Conservation (phyloP, 1,140 invertebrate species). For the Micrasema minimum region DNA sequence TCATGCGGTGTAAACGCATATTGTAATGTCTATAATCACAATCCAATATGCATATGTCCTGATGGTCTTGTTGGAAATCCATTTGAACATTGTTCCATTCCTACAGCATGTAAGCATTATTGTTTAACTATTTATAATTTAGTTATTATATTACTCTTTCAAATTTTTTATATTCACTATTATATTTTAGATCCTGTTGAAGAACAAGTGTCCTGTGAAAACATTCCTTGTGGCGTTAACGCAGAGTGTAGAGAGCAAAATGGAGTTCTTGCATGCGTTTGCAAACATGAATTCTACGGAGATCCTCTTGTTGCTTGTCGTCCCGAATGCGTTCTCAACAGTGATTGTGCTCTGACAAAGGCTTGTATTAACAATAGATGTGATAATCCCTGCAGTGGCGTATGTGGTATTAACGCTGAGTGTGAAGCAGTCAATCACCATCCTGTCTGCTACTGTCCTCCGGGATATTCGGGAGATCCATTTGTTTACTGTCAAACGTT, state of each 20-base stretch:
- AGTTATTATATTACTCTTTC: slow-evolving; percentile 11
- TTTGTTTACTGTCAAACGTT: slow-evolving; percentile 76
- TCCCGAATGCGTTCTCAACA: slow-evolving; percentile 83
- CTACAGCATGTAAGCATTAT: slow-evolving; percentile 61
- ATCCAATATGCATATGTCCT: slow-evolving; percentile 81
- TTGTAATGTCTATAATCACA: slow-evolving; percentile 80
- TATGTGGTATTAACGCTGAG: slow-evolving; percentile 80
- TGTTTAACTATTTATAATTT: slow-evolving; percentile 49
- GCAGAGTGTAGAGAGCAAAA: slow-evolving; percentile 74
- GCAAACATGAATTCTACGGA: slow-evolving; percentile 75
- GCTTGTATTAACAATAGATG: slow-evolving; percentile 85
- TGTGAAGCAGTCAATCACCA: slow-evolving; percentile 83
- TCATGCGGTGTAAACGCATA: slow-evolving; percentile 83
- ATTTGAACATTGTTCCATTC: slow-evolving; percentile 77
- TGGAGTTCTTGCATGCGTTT: slow-evolving; percentile 71
- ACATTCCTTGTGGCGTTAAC: slow-evolving; percentile 79
- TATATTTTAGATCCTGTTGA: slow-evolving; percentile 61
- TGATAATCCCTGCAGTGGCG: slow-evolving; percentile 78
- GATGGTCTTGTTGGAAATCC: slow-evolving; percentile 82
- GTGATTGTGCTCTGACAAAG: slow-evolving; percentile 75
- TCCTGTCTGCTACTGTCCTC: slow-evolving; percentile 81
- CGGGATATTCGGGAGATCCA: slow-evolving; percentile 80
- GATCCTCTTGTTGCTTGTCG: slow-evolving; percentile 80
- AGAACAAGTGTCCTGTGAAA: slow-evolving; percentile 72
- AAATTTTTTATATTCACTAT: slow-evolving; percentile 10